Conservation (phyloP, 2,888 invertebrate genomes). For the Pristionchus exspectatus region DNA sequence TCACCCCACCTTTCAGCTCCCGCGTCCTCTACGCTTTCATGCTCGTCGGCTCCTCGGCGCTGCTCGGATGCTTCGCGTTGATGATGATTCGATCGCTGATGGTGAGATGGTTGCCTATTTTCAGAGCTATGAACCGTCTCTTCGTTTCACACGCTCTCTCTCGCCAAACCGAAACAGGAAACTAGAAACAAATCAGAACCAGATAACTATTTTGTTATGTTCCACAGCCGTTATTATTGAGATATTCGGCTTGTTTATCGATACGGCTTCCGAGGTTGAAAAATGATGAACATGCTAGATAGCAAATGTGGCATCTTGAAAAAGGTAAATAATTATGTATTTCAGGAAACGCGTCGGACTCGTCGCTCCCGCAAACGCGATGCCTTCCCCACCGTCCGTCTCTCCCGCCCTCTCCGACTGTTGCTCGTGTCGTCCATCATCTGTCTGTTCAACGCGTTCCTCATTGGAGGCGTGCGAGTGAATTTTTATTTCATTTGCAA, state of each 20-base stretch:
- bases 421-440: slow-evolving; percentile 56
- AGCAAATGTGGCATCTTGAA: too few species aligned
- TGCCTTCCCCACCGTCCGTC: background rate
- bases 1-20: slow-evolving; percentile 56
- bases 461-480: slow-evolving; percentile 55
- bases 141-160: too few species aligned
- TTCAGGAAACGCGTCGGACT: background rate
- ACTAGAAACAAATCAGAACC: too few species aligned
- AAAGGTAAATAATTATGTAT: too few species aligned
- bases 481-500: too few species aligned
- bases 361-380: slow-evolving; percentile 27
- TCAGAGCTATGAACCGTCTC: too few species aligned
- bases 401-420: slow-evolving; percentile 53
- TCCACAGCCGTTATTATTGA: too few species aligned
- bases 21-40: slow-evolving; percentile 58
- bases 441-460: slow-evolving; percentile 55
- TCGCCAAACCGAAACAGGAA: too few species aligned
- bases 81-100: slow-evolving; percentile 51
- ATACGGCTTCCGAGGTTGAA: too few species aligned
- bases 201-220: too few species aligned
- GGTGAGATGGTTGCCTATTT: background rate
- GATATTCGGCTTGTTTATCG: too few species aligned
- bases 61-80: slow-evolving; percentile 54
- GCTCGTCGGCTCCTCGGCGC: slow-evolving; percentile 58
- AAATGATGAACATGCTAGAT: too few species aligned